Evolutionary conservation across 37 sponge, comb jelly and placozoan species (phyloP).

Genomic region (Agelas oroides): DNA sequence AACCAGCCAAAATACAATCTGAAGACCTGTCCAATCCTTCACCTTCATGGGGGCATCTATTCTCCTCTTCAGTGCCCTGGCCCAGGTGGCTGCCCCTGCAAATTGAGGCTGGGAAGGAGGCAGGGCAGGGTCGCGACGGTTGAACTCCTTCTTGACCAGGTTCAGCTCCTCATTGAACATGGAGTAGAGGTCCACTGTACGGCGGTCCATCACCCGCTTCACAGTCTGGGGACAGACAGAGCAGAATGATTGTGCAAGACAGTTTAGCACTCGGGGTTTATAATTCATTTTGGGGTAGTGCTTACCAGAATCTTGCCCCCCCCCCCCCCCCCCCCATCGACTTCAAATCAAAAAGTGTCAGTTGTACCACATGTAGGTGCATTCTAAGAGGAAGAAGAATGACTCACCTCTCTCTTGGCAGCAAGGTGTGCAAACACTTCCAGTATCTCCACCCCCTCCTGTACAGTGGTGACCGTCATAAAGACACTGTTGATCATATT

Average conservation of each 20-base stretch:
- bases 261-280: no score
- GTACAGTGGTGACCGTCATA: conserved; percentile 82
- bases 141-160: conserved; percentile 95
- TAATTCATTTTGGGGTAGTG: no score
- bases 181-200: conserved; percentile 90
- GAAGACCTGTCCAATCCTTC: no score
- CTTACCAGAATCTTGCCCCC: no score
- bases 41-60: conserved; percentile 95
- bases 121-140: conserved; percentile 59
- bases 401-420: conserved; percentile 86
- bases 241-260: neutral
- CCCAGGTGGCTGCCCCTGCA: conserved; percentile 94
- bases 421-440: conserved; percentile 88
- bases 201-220: conserved; percentile 88
- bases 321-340: no score
- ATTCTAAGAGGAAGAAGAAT: no score
- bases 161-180: conserved; percentile 94
- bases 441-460: conserved; percentile 93
- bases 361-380: no score
- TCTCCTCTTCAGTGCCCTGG: conserved; percentile 83
- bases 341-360: no score
- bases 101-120: conserved; percentile 78
- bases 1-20: no score
- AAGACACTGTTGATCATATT: conserved; percentile 92
- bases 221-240: conserved; percentile 73